Conservation (phyloP, 2,888 invertebrate genomes). For the Diplazon laetatorius region DNA sequence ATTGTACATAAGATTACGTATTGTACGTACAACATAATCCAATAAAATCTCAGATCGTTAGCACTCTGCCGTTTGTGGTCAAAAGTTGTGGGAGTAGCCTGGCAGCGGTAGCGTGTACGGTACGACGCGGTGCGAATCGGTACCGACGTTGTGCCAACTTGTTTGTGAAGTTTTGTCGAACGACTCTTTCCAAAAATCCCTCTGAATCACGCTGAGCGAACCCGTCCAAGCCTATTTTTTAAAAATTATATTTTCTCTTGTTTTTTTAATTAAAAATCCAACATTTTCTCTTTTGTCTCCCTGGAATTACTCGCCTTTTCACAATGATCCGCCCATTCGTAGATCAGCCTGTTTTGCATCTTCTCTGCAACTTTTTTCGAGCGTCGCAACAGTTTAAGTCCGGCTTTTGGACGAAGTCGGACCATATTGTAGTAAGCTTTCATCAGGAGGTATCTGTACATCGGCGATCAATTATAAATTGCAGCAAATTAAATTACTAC, state of each 20-base stretch:
- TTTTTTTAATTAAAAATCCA: not conserved
- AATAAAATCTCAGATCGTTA: conserved; percentile 37
- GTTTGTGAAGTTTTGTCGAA: conserved; percentile 81
- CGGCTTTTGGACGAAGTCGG: conserved; percentile 80
- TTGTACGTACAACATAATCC: conserved; percentile 32
- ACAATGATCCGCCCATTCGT: conserved; percentile 84
- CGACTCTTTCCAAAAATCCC: conserved; percentile 84
- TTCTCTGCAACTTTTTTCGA: conserved; percentile 80
- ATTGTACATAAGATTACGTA: conserved; percentile 39
- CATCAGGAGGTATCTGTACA: conserved; percentile 83
- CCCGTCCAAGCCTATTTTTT: conserved; percentile 84
- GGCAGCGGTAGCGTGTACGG: conserved; percentile 84
- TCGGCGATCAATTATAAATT: too few species aligned
- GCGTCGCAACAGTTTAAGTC: conserved; percentile 81
- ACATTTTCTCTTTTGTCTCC: not conserved
- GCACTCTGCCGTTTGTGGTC: not conserved
- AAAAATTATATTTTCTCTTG: conserved; percentile 27
- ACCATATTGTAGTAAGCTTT: conserved; percentile 84
- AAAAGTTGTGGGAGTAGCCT: conserved; percentile 11
- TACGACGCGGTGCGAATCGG: conserved; percentile 79
- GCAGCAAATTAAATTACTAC: too few species aligned
- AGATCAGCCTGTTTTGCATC: conserved; percentile 81
- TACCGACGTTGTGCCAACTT: conserved; percentile 83
- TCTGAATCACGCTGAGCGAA: conserved; percentile 80
- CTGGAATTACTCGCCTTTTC: conserved; percentile 81